Base-by-base conservation (phyloP, 2,797 vertebrate genomes). In the Allobates femoralis region DNA sequence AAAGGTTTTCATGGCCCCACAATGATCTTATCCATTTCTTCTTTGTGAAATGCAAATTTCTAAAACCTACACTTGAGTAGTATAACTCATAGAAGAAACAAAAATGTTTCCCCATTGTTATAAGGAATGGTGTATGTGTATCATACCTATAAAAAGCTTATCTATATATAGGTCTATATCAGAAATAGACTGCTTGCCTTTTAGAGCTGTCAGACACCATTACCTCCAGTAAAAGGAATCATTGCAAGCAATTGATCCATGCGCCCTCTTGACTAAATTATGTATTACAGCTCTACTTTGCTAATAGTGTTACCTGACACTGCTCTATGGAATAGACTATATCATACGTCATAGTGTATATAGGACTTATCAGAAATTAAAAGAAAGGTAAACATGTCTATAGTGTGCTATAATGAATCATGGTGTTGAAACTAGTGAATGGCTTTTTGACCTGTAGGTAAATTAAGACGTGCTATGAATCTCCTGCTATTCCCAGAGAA, bases 391-490 rank as follows among this genome's bases (percentile, higher is more conserved):
- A 30, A 32, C 41, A 50, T 73, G 60, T 83, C 34, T 79, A 53
- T 15, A 41, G 32, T 30, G 30, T 11, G 3, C 28, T 71, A 64
- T 60, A 60, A 79, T 79, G 50, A 79, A 85, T 79, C 84, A 79
- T 66, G 18, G 64, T 85, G 84, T 71, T 79, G 84, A 82, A 73
- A 82, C 46, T 53, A 64, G 58, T 41, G 16, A 56, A 64, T 86
- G 71, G 58, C 79, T 53, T 66, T 81, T 81, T 86, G 85, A 82
- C 85, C 85, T 46, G 26, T 7, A 34, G 32, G 84, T 71, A 85
- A 79, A 79, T 56, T 41, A 66, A 85, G 64, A 85, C n/a, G 41
- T 76, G 58, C 21, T 53, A 79, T 46, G 75, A 78, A 79, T 85
- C 83, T 69, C 41, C 56, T 78, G 30, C 74, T 71, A 79, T 58